Evolutionary conservation across 2,888 invertebrate genomes (phyloP), one percentile per base, ranked within the genome.

Genomic region (Harpalus rubripes): DNA sequence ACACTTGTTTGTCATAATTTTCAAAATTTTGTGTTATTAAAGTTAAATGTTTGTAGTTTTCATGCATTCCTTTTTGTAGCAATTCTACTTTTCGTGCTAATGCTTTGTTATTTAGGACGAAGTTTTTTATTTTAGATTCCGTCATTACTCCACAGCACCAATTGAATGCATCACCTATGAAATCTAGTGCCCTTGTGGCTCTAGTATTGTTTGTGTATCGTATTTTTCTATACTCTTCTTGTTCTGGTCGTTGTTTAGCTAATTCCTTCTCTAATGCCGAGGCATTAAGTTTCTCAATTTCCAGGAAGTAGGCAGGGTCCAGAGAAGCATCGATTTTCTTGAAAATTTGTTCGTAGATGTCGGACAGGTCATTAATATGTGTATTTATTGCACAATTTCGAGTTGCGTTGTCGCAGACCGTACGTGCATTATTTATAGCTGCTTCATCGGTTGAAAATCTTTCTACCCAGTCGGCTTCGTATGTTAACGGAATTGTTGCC

Each of bases 401-500:
- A 1, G n/a, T 8, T 1, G 7, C 7, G 0, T 61, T 16, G 32
- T 41, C 44, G 39, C 39, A 2, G 52, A 26, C 5, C 15, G 7
- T 32, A 16, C 1, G 7, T 18, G 10, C 15, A 63, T 22, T 32
- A 32, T 32, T 16, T 7, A 16, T 1, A 16, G 15, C 1, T 5
- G 7, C 0, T n/a, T 59, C 15, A 16, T 59, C n/a, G 5, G 3
- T 32, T 32, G n/a, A 10, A 12, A 59, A 16, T 16, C 6, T n/a
- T 16, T 59, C 15, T 5, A 56, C 1, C 58, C 74, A 72, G 16
- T 22, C 39, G n/a, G 41, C 22, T 8, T 56, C 7, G 26, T 85
- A 85, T 3, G 82, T 85, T 0, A 85, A 16, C 56, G 85, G 84
- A 0, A 85, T 72, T 5, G 84, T 80, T 18, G 85, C 84, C 26